phyloP scores from a whole-genome alignment of 2,888 invertebrate genomes.

The Dynastes hyllus region DNA sequence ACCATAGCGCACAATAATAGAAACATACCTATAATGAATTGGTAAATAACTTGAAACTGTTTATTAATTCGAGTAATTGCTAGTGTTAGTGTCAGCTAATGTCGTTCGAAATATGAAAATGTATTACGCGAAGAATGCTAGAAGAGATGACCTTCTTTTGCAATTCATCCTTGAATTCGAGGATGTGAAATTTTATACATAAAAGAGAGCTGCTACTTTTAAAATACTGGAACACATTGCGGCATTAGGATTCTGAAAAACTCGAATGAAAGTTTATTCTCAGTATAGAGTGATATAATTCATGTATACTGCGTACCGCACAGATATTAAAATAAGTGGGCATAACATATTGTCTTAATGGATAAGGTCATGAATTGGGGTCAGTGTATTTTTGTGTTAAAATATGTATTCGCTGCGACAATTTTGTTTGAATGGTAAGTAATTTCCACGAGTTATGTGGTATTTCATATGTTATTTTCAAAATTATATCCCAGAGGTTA shows the following conservation, averaged over 20 bases:
- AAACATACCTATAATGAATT: conserved; percentile 19
- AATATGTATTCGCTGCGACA: background rate
- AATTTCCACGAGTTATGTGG: background rate
- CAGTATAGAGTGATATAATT: background rate
- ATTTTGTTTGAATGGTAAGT: background rate
- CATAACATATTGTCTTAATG: conserved; percentile 3
- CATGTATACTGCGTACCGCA: background rate
- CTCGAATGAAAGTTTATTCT: too few relatives aligned
- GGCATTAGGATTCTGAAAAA: background rate
- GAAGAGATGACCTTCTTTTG: conserved; percentile 15
- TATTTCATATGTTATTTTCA: background rate
- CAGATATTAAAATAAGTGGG: background rate
- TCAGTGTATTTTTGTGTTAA: conserved; percentile 20
- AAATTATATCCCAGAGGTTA: too few relatives aligned
- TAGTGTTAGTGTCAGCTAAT: background rate
- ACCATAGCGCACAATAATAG: background rate
- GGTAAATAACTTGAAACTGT: conserved; percentile 19
- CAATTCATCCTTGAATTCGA: conserved; percentile 15
- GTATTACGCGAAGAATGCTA: background rate
- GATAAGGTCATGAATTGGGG: conserved; percentile 30
- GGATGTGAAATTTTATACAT: conserved; percentile 17
- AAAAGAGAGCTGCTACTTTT: background rate
- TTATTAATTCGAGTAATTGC: conserved; percentile 23
- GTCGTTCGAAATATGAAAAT: background rate
- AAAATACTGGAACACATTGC: background rate